Evolutionary conservation across 2,797 vertebrate genomes (phyloP).

Genomic region (Syndactyla subalaris): DNA sequence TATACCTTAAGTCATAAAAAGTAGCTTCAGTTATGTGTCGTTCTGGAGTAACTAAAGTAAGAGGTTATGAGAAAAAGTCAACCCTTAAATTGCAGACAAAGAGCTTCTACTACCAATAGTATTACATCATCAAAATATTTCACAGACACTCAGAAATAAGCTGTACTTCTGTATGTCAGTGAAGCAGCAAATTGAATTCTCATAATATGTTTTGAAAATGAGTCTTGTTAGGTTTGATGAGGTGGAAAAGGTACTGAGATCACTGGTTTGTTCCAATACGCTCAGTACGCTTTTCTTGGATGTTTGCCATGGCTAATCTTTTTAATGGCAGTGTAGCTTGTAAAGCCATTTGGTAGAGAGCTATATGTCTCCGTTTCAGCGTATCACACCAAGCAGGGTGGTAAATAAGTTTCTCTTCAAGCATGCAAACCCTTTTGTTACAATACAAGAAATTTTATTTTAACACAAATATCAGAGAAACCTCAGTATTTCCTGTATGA

Average conservation of each 20-base stretch:
- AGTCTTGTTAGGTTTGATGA: slow-evolving; percentile 86
- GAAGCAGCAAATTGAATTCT: slow-evolving; percentile 90
- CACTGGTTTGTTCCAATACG: slow-evolving; percentile 82
- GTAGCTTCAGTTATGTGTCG: background rate
- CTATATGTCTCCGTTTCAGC: slow-evolving; percentile 47
- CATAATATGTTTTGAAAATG: slow-evolving; percentile 81
- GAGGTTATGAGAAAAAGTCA: slow-evolving; percentile 44
- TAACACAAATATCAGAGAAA: background rate
- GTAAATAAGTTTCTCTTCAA: slow-evolving; percentile 75
- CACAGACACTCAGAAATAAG: slow-evolving; percentile 64
- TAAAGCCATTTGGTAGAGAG: slow-evolving; percentile 75
- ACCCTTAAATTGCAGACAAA: slow-evolving; percentile 60
- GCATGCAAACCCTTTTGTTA: slow-evolving; percentile 54
- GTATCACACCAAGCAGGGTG: slow-evolving; percentile 55
- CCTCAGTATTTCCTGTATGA: background rate
- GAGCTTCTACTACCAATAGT: slow-evolving; percentile 29
- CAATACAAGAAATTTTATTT: slow-evolving; percentile 43
- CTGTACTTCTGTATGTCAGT: slow-evolving; percentile 75
- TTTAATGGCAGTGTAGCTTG: slow-evolving; percentile 82
- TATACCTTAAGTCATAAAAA: background rate
- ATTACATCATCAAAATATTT: slow-evolving; percentile 46
- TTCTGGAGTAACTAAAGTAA: slow-evolving; percentile 26
- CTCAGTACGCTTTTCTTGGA: slow-evolving; percentile 79
- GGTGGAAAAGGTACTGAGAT: slow-evolving; percentile 83
- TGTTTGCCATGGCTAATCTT: slow-evolving; percentile 86